Conservation (phyloP, 2,113 vertebrate species). For the Ptilorrhoa leucosticta region DNA sequence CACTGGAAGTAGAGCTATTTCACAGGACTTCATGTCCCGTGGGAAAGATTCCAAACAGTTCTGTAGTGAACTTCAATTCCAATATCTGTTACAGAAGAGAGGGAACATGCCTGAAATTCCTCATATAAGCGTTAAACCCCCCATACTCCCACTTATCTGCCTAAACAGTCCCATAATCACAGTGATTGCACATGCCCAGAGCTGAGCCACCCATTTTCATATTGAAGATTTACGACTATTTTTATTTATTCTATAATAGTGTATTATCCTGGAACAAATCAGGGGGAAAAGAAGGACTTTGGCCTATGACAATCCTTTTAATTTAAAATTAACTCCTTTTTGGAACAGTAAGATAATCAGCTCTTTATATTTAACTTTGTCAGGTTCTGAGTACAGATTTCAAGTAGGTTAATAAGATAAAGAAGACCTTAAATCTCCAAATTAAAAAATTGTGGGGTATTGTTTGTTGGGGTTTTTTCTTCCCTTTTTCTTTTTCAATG, state of each 20-base stretch:
- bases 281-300: not conserved
- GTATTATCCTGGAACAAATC: not conserved
- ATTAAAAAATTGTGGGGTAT: rapidly evolving
- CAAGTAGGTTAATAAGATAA: not conserved
- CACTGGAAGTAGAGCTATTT: not conserved
- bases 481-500: not conserved
- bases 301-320: not conserved
- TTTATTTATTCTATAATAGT: not conserved
- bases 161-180: not conserved
- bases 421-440: not conserved
- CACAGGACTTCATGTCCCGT: not conserved
- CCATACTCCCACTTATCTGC: not conserved
- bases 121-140: not conserved
- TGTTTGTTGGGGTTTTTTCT: rapidly evolving
- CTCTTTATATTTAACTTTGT: not conserved
- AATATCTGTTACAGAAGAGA: not conserved
- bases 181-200: not conserved
- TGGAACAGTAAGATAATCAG: not conserved
- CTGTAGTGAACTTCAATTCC: not conserved
- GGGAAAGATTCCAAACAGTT: not conserved
- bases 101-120: not conserved
- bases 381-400: not conserved
- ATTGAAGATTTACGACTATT: not conserved
- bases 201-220: not conserved
- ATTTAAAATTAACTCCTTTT: not conserved